Evolutionary conservation across 2,888 invertebrate species (phyloP), one percentile per base, ranked within the genome.

Genomic region (Andrena fulva): DNA sequence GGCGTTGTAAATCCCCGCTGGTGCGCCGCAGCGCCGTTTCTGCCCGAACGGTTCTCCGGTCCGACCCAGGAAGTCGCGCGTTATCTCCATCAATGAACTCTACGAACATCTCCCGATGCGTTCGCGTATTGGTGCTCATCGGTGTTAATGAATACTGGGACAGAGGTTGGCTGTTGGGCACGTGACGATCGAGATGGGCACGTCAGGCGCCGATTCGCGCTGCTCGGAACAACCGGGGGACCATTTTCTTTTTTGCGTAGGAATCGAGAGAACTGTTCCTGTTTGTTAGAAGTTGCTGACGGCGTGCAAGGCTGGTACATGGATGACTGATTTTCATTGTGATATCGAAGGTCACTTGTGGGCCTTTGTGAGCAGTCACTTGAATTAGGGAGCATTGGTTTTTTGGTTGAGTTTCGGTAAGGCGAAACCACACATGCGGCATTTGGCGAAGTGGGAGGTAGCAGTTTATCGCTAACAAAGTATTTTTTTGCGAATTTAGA

Each of bases 1-100:
- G 80, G 63, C 69, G 82, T 54, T 71, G 78, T 86, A 84, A 86
- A 85, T 85, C 68, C 68, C 76, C 77, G 59, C 60, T 16, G 79
- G 42, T 52, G 66, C 64, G 69, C 62, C 71, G 72, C 73, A 31
- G 67, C 72, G 64, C 59, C 70, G 52, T 70, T 62, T 70, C 75
- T 54, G 24, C 67, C 52, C 48, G 48, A 68, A 75, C 80, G 80
- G 80, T 76, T 80, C 73, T 71, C 27, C 33, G 29, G n/a, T 54
- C 29, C 48, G 50, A 71, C 16, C 71, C 64, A 84, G 80, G 84
- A 85, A 86, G 76, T 82, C 68, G 78, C 71, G 68, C 64, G 70
- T 71, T 80, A 74, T 77, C 71, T 62, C 31, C 76, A 56, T 81
- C 81, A 78, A 82, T 75, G 84, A 72, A 82, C 75, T 60, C 35